These are phyloP conservation scores for Drosophila macrospina DNA, from an alignment of 2,888 invertebrate species.

Conservation along the genomic window DNA sequence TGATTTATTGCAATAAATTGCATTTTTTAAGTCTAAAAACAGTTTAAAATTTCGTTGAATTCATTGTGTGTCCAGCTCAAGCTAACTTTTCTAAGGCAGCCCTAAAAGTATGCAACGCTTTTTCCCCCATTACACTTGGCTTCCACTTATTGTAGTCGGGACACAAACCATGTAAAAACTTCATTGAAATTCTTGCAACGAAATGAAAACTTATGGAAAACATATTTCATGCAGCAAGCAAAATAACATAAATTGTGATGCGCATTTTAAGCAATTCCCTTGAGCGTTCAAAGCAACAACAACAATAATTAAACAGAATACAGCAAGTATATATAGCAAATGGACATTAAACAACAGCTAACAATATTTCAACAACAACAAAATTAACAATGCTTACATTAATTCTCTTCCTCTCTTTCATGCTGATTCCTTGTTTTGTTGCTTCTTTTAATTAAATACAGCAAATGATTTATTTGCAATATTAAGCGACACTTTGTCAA, in stretches of 20 bases:
- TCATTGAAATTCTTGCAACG: neutral
- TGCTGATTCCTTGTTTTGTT: neutral
- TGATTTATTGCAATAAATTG: constrained; percentile 42
- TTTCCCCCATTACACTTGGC: neutral
- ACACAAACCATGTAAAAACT: constrained; percentile 36
- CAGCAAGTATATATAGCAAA: neutral
- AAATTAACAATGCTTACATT: constrained; percentile 6
- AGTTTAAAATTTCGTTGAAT: constrained; percentile 5
- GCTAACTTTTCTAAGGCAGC: constrained; percentile 2
- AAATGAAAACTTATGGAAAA: neutral
- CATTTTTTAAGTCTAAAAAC: constrained; percentile 7
- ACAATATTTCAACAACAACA: constrained; percentile 14
- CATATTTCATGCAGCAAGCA: neutral
- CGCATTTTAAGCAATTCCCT: constrained; percentile 11
- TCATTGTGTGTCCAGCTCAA: constrained; percentile 3
- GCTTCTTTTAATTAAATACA: constrained; percentile 32
- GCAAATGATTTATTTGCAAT: constrained; percentile 63
- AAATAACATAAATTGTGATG: neutral
- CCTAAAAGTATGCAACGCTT: constrained; percentile 56
- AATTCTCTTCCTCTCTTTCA: neutral
- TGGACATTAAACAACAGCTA: constrained; percentile 23
- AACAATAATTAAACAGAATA: constrained; percentile 9
- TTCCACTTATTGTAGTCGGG: constrained; percentile 20
- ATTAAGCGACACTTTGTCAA: constrained; percentile 37
- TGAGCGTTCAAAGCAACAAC: constrained; percentile 14